These are phyloP conservation scores for Latheticus oryzae DNA, from an alignment of 2,888 invertebrate genomes.

Conservation along the genomic window DNA sequence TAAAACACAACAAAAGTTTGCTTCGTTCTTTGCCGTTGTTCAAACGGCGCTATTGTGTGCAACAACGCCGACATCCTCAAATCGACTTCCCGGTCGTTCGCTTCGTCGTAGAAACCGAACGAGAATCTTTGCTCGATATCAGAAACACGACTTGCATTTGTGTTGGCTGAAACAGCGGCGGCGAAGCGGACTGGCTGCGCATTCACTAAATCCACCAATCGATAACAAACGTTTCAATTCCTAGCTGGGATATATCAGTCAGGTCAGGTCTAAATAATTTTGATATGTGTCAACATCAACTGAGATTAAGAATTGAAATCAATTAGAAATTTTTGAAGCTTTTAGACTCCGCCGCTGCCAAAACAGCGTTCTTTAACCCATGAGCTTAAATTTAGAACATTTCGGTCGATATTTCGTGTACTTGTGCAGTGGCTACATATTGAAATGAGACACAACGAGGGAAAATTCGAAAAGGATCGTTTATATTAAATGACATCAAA, in stretches of 20 bases:
- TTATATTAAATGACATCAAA: too few relatives aligned
- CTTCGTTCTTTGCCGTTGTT: neutral
- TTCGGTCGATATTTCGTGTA: slow-evolving; percentile 26
- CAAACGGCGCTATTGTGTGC: slow-evolving; percentile 1
- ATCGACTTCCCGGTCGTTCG: slow-evolving; percentile 31
- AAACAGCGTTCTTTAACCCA: slow-evolving; percentile 2
- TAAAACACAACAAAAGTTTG: too few relatives aligned
- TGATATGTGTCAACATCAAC: too few relatives aligned
- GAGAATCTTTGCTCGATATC: slow-evolving; percentile 30
- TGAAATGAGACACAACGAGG: slow-evolving; percentile 8
- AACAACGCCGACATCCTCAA: slow-evolving; percentile 23
- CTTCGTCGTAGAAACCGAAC: slow-evolving; percentile 15
- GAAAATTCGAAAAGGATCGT: slow-evolving; percentile 9
- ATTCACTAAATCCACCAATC: too few relatives aligned
- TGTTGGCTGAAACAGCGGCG: slow-evolving; percentile 14
- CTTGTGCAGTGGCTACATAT: slow-evolving; percentile 13
- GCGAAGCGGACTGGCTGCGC: neutral
- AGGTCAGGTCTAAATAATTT: too few relatives aligned
- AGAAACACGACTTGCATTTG: slow-evolving; percentile 17
- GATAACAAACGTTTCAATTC: too few relatives aligned
- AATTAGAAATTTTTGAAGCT: too few relatives aligned
- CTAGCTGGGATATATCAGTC: too few relatives aligned
- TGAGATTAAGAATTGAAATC: too few relatives aligned
- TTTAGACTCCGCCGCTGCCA: neutral
- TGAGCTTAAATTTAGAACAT: slow-evolving; percentile 17